Conservation (phyloP, 2,113 vertebrate species). For the Camelus dromedarius region DNA sequence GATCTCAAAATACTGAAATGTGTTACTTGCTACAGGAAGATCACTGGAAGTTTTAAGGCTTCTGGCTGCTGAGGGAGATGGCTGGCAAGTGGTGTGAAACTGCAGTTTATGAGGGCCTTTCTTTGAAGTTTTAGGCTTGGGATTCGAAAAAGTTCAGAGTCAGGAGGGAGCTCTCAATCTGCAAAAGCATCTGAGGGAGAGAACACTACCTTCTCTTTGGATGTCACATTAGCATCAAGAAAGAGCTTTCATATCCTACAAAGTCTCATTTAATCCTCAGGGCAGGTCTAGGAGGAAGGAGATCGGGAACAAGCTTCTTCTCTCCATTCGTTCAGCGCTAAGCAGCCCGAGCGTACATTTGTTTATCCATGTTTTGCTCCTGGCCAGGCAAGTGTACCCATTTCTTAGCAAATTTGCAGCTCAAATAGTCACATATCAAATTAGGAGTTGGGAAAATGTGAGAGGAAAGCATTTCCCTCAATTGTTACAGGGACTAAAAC, state of each 20-base stretch:
- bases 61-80: not conserved
- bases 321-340: not conserved
- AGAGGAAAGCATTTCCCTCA: not conserved
- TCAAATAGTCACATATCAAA: not conserved
- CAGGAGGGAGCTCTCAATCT: not conserved
- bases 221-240: not conserved
- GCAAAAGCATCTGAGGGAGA: not conserved
- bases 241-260: not conserved
- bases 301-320: not conserved
- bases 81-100: not conserved
- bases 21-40: not conserved
- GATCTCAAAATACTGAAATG: not conserved
- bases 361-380: not conserved
- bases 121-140: slow-evolving; percentile 3
- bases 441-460: not conserved
- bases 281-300: not conserved
- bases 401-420: not conserved
- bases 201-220: not conserved
- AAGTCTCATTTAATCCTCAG: not conserved
- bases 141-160: not conserved
- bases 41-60: not conserved
- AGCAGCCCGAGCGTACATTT: not conserved
- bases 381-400: not conserved
- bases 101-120: not conserved
- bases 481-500: not conserved